Evolutionary conservation across 2,113 vertebrate species (phyloP).

Genomic region (Muntiacus muntjak): DNA sequence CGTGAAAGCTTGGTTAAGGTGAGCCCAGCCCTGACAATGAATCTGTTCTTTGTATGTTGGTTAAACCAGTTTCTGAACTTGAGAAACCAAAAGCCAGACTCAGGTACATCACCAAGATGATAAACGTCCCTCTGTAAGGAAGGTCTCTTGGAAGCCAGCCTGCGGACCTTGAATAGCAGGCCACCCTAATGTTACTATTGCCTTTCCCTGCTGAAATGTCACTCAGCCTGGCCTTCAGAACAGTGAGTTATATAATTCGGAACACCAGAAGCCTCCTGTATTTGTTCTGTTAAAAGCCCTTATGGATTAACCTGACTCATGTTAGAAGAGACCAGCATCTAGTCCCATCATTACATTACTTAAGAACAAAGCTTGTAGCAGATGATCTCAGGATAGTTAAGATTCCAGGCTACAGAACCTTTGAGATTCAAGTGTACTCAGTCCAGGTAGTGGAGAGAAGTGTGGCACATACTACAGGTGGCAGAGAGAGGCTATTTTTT

Average conservation of each 20-base stretch:
- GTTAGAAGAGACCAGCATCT: not conserved
- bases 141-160: not conserved
- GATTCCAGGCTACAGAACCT: not conserved
- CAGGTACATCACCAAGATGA: conserved; percentile 22
- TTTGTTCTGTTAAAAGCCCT: not conserved
- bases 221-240: not conserved
- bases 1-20: not conserved
- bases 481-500: not conserved
- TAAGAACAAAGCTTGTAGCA: not conserved
- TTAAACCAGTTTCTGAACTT: conserved; percentile 10
- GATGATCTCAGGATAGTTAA: not conserved
- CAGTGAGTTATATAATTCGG: not conserved
- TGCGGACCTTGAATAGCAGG: not conserved
- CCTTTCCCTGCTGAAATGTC: not conserved
- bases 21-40: not conserved
- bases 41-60: not conserved
- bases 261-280: not conserved
- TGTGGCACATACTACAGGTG: not conserved
- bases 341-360: not conserved
- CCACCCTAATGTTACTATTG: not conserved
- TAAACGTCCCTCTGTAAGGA: not conserved
- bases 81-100: not conserved
- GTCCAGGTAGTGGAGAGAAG: not conserved
- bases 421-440: not conserved
- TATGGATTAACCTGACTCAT: not conserved